Evolutionary conservation across 2,113 vertebrate genomes (phyloP), one percentile per base, ranked within the genome.

Genomic region (Pelusios castaneus): DNA sequence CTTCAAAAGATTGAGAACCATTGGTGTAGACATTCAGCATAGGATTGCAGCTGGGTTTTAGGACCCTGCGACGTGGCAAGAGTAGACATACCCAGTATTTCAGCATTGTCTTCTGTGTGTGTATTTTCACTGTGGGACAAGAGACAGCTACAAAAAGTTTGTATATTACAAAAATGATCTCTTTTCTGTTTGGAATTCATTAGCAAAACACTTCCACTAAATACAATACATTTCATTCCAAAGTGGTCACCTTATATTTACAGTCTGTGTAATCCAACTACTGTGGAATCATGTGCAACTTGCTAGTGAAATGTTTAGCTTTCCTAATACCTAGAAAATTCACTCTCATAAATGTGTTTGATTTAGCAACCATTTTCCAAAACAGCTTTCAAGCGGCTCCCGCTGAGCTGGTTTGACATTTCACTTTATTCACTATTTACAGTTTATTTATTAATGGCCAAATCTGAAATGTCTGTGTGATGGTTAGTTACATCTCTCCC

Each of bases 121-220:
- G 58, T 78, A 51, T 27, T 86, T 91, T 90, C 81, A 76, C 12
- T 51, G 41, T 24, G 47, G 67, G 80, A 78, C 27, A 87, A 31
- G 80, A 84, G 34, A 47, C 87, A 34, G 24, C 38, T 51, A 38
- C 70, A 67, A 16, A n/a, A 24, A 10, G 90, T 90, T 51, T 22
- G 2, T 82, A 22, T 75, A 67, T 67, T 67, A 77, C 80, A 10
- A 82, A 31, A 73, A 11, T 1, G 0, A 79, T 58, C 2, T 21
- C 4, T 83, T 94, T 93, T 89, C 82, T 89, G 8, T 55, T 85
- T 82, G 78, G 60, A 92, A 94, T 51, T 83, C 4, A 21, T 41
- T n/a, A 78, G 31, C 54, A 78, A 90, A 93, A 75, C 12, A 67
- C 14, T 87, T 95, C 49, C 60, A 73, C 82, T n/a, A 81, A 83